Evolutionary conservation across 2,797 vertebrate genomes (phyloP).

Genomic region (Mormyrops attenuatus): DNA sequence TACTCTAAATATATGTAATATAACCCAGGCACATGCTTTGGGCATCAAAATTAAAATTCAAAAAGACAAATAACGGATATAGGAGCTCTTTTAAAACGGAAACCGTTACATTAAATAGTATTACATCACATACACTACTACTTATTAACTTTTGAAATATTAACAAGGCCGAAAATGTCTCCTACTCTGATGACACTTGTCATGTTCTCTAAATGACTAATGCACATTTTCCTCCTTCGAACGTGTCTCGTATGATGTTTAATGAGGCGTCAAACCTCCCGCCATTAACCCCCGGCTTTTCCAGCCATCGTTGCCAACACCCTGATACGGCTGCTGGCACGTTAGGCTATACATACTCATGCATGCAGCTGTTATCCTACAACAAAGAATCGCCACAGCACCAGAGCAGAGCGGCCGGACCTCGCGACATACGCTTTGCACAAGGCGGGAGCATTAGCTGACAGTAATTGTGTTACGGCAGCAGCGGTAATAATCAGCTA

Average conservation of each 20-base stretch:
- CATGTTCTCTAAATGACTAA: slow-evolving; percentile 2
- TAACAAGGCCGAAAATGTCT: not conserved
- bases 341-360: not conserved
- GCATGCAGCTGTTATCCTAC: not conserved
- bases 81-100: not conserved
- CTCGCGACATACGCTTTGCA: not conserved
- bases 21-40: not conserved
- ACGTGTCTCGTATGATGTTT: not conserved
- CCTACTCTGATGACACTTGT: not conserved
- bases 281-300: not conserved
- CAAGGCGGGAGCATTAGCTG: no score
- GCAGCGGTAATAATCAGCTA: not conserved
- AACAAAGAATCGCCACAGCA: not conserved
- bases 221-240: not conserved
- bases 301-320: not conserved
- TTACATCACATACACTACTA: not conserved
- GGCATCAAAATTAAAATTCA: not conserved
- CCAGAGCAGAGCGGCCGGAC: not conserved
- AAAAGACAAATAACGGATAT: not conserved
- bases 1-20: not conserved
- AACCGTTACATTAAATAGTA: not conserved
- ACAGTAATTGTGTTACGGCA: not conserved
- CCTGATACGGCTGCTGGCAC: not conserved
- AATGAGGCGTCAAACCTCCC: not conserved
- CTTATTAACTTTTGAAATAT: not conserved